phyloP scores from a whole-genome alignment of 2,888 invertebrate species.

The Ypsolopha sequella region DNA sequence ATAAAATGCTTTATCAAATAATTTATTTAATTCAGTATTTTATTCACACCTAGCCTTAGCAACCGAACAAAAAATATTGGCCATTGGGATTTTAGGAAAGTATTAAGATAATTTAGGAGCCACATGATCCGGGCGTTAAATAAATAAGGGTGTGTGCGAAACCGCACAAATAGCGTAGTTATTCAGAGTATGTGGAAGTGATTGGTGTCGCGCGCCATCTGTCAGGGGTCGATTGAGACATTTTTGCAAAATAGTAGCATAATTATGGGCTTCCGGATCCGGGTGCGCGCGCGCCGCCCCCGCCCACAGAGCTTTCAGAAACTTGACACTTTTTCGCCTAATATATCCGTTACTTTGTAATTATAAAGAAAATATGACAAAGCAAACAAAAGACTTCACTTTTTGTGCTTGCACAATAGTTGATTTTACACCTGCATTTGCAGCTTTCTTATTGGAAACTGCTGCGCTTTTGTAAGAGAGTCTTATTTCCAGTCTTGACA shows the following conservation, averaged over 20 bases:
- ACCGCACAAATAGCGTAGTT: constrained; percentile 45
- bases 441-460: neutral
- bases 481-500: too few species aligned
- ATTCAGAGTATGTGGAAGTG: constrained; percentile 51
- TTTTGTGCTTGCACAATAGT: neutral
- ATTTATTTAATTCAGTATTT: constrained; percentile 66
- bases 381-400: neutral
- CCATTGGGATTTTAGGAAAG: neutral
- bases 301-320: constrained; percentile 43
- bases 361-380: neutral
- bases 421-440: neutral
- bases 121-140: neutral
- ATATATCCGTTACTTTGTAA: constrained; percentile 7
- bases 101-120: neutral
- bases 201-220: constrained; percentile 54
- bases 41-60: constrained; percentile 35
- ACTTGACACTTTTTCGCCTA: constrained; percentile 34
- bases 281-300: constrained; percentile 57
- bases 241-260: constrained; percentile 61
- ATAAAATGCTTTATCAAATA: constrained; percentile 61
- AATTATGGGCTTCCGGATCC: constrained; percentile 65
- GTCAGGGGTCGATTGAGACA: constrained; percentile 57
- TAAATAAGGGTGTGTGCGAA: constrained; percentile 33
- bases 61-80: neutral
- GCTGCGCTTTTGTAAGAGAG: too few species aligned